These are phyloP conservation scores for Saccopteryx leptura DNA, from an alignment of 2,113 vertebrate genomes.

Conservation along the genomic window DNA sequence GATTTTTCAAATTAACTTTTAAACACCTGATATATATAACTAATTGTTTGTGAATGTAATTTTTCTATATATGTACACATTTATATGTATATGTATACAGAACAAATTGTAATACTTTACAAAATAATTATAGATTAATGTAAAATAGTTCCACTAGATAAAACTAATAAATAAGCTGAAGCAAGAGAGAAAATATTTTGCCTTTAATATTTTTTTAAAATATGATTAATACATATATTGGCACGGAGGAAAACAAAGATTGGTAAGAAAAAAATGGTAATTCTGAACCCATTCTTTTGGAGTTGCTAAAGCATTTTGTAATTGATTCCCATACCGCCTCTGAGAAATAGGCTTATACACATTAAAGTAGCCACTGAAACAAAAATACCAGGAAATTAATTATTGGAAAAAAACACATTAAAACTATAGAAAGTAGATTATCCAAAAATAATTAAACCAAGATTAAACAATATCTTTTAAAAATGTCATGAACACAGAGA, in stretches of 20 bases:
- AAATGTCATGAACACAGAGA: background rate
- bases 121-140: background rate
- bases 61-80: background rate
- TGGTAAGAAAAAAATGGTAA: background rate
- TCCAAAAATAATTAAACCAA: background rate
- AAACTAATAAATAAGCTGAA: constrained; percentile 21
- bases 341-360: background rate
- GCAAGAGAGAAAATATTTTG: background rate
- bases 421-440: background rate
- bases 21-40: background rate
- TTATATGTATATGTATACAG: background rate
- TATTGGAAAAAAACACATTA: background rate
- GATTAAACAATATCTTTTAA: background rate
- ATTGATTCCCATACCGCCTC: background rate
- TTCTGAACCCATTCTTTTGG: background rate
- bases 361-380: background rate
- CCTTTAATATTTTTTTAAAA: background rate
- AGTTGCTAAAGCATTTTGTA: constrained; percentile 14
- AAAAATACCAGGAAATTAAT: background rate
- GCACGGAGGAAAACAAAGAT: background rate
- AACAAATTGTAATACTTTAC: background rate
- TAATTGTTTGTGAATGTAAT: background rate
- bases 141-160: background rate
- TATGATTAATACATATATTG: background rate
- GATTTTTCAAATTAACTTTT: constrained; percentile 24